phyloP scores from a whole-genome alignment of 2,888 invertebrate genomes.

The Torymus tubicola region DNA sequence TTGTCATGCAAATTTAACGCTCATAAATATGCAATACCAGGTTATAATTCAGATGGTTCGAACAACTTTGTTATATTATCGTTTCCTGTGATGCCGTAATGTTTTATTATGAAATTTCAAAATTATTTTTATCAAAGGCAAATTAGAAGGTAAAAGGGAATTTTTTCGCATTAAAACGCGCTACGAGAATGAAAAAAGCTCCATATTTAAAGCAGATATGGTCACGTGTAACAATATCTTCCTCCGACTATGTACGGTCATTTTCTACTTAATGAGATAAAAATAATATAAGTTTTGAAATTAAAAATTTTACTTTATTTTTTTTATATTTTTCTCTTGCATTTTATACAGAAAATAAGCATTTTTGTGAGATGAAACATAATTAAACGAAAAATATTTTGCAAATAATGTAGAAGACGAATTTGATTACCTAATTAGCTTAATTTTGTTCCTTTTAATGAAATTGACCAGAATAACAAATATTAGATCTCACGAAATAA shows the following conservation, averaged over 20 bases:
- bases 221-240: constrained; percentile 3
- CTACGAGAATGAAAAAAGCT: neutral
- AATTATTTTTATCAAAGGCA: neutral
- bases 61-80: constrained; percentile 13
- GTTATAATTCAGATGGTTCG: constrained; percentile 12
- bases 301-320: too few relatives aligned
- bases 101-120: constrained; percentile 22
- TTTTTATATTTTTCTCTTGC: too few relatives aligned
- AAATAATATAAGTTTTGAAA: too few relatives aligned
- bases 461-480: too few relatives aligned
- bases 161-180: neutral
- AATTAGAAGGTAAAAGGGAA: constrained; percentile 22
- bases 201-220: constrained; percentile 26
- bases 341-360: too few relatives aligned
- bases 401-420: too few relatives aligned
- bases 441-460: too few relatives aligned
- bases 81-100: neutral
- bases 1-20: constrained; percentile 29
- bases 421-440: too few relatives aligned
- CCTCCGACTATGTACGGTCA: neutral
- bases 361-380: too few relatives aligned
- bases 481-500: too few relatives aligned
- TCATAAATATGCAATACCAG: constrained; percentile 37
- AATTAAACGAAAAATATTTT: too few relatives aligned
- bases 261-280: constrained; percentile 27